A percentile compares a stretch with the other conserved stretches of the same genome.
Conservation (phyloP, 2,797 vertebrate species). For the Notolepis coatsorum region DNA sequence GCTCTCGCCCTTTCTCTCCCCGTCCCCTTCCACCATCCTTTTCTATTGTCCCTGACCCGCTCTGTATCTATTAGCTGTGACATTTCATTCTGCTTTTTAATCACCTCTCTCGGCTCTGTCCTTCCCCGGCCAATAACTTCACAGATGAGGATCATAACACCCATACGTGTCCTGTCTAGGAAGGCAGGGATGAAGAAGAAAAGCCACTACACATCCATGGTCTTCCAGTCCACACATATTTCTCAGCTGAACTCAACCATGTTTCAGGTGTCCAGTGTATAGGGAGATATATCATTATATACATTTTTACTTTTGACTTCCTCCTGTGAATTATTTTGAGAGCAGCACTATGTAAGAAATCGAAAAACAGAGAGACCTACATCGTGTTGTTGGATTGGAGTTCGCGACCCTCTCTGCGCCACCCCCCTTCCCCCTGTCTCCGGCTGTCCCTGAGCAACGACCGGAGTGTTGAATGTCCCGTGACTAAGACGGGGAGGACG, state of each 20-base stretch:
- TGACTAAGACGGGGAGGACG: too few relatives aligned
- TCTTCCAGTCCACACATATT: conserved; percentile 16
- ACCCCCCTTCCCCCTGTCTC: too few relatives aligned
- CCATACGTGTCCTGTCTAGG: conserved; percentile 49
- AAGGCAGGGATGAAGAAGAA: not conserved
- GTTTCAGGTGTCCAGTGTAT: not conserved
- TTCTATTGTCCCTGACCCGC: conserved; percentile 59
- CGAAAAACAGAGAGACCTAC: too few relatives aligned
- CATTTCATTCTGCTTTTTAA: conserved; percentile 81
- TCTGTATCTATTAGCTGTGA: conserved; percentile 80
- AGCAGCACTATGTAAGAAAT: too few relatives aligned
- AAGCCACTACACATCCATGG: conserved; percentile 48
- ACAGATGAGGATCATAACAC: conserved; percentile 59
- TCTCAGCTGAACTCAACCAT: conserved; percentile 20
- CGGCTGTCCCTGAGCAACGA: too few relatives aligned
- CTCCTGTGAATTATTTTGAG: conserved; percentile 3
- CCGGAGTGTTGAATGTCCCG: too few relatives aligned
- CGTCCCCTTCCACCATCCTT: conserved; percentile 23
- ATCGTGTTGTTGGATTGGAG: too few relatives aligned
- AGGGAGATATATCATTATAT: not conserved
- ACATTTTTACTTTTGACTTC: too few relatives aligned
- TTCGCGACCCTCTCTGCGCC: too few relatives aligned
- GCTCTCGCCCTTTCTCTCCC: not conserved
- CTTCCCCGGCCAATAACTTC: conserved; percentile 71
- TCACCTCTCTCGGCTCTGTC: conserved; percentile 71